A percentile compares a stretch with the other conserved stretches of the same genome.
Evolutionary conservation across 1,140 invertebrate genomes (phyloP).

Genomic region (Diachasmimorpha longicaudata): DNA sequence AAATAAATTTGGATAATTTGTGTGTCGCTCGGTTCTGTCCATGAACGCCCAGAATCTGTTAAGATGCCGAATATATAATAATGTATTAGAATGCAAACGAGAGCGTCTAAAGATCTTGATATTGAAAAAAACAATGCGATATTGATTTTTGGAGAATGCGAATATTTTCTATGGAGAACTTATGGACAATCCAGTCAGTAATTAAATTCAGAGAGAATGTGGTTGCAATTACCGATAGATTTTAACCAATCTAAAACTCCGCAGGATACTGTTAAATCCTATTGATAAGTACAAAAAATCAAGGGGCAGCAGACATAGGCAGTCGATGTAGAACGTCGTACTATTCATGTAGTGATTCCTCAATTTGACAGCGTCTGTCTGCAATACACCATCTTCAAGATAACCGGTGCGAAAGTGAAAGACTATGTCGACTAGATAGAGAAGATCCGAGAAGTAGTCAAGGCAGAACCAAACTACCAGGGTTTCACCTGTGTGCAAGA

Average conservation of each 20-base stretch:
- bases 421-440: conserved; percentile 94
- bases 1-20: conserved; percentile 98
- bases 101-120: too few species aligned
- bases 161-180: too few species aligned
- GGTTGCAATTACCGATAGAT: conserved; percentile 76
- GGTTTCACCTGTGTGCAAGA: conserved; percentile 73
- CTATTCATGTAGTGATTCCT: conserved; percentile 98
- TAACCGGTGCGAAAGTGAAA: conserved; percentile 98
- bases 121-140: conserved; percentile 10
- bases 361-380: conserved; percentile 92
- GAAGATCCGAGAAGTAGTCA: conserved; percentile 95
- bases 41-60: conserved; percentile 93
- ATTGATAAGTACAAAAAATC: conserved; percentile 98
- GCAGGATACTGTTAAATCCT: conserved; percentile 95
- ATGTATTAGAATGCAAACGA: conserved; percentile 22
- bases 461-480: conserved; percentile 94
- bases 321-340: conserved; percentile 98
- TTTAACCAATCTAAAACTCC: conserved; percentile 96
- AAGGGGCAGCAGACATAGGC: conserved; percentile 93
- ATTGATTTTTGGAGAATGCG: not conserved
- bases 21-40: conserved; percentile 97
- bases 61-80: conserved; percentile 10
- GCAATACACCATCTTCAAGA: conserved; percentile 93
- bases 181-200: too few species aligned
- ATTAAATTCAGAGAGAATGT: too few species aligned